Conservation (phyloP, 1,140 invertebrate genomes). For the Asobara japonica region DNA sequence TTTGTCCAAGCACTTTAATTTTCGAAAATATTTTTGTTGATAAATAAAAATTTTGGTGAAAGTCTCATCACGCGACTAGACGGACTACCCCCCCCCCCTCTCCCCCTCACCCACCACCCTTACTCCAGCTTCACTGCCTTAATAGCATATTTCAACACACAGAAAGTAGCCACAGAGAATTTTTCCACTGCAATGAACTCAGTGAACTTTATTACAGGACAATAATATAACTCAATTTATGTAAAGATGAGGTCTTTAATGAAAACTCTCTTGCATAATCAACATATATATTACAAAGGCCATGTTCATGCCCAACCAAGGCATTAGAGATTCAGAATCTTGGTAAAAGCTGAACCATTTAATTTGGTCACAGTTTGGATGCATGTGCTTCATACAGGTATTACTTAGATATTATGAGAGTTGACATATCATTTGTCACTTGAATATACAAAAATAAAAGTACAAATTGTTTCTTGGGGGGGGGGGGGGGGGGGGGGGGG, state of each 20-base stretch:
- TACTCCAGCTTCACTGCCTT: neutral
- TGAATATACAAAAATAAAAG: conserved; percentile 13
- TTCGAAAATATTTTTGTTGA: no score
- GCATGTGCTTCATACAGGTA: neutral
- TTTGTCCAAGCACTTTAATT: no score
- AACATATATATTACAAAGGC: conserved; percentile 7
- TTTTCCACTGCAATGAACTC: neutral
- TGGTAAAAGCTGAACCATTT: neutral
- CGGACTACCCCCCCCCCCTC: no score
- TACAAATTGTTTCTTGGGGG: no score
- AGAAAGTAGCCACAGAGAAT: neutral
- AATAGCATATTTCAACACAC: neutral
- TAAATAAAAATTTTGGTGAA: no score
- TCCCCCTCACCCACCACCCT: no score
- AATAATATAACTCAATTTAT: neutral
- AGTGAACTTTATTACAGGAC: neutral
- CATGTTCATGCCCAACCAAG: neutral
- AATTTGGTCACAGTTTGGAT: neutral
- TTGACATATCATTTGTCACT: neutral
- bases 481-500: no score
- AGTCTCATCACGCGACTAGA: no score
- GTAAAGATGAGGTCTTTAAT: conserved; percentile 11
- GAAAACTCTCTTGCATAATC: neutral
- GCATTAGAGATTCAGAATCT: neutral
- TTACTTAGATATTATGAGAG: neutral